A percentile compares a stretch with the other conserved stretches of the same genome.
phyloP scores from a whole-genome alignment of 2,113 vertebrate species.

The Nibea albiflora region DNA sequence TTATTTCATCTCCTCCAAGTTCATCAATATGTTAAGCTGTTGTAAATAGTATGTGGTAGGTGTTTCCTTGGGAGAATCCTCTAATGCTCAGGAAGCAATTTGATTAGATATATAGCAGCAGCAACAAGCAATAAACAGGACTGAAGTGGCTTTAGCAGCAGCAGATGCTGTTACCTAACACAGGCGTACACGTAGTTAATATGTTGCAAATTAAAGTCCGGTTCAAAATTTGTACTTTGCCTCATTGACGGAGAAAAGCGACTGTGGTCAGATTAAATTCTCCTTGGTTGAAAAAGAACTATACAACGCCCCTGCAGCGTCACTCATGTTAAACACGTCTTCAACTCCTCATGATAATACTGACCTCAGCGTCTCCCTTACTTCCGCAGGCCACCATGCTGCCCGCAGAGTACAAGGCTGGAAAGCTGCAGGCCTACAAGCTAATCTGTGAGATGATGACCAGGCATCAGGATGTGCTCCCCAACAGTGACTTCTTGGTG shows the following conservation, averaged over 20 bases:
- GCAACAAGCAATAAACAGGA: background rate
- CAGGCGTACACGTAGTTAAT: background rate
- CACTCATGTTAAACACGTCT: background rate
- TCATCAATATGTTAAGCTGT: background rate
- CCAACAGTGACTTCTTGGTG: slow-evolving; percentile 94
- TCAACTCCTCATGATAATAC: background rate
- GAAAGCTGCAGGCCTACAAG: slow-evolving; percentile 95
- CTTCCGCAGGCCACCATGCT: slow-evolving; percentile 90
- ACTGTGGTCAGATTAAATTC: background rate
- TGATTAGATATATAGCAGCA: background rate
- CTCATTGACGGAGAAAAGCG: background rate
- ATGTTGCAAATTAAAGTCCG: background rate
- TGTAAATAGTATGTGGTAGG: background rate
- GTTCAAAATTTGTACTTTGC: background rate
- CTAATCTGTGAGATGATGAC: slow-evolving; percentile 99
- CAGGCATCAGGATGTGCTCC: slow-evolving; percentile 95
- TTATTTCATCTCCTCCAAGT: background rate
- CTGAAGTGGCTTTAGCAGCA: background rate
- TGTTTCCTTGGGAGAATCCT: slow-evolving; percentile 2
- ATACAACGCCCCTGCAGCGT: background rate
- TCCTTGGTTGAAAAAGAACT: background rate
- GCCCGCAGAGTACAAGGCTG: slow-evolving; percentile 92
- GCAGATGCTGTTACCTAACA: background rate
- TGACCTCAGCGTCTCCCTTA: background rate
- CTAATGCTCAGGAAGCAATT: background rate